A percentile compares a stretch with the other conserved stretches of the same genome.
phyloP scores from a whole-genome alignment of 2,888 invertebrate species.

The Luperina nickerlii region DNA sequence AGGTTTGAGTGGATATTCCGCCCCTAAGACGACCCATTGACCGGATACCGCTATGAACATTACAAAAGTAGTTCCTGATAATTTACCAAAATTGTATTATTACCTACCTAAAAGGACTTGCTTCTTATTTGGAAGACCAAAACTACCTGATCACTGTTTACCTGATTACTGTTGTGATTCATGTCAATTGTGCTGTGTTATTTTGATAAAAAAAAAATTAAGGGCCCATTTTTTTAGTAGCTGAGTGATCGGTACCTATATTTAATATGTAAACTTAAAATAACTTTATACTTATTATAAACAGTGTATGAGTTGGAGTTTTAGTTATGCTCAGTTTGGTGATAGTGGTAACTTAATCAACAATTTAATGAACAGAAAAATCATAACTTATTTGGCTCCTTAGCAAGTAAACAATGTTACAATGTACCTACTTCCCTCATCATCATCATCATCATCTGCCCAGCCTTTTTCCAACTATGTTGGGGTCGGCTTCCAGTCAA shows the following conservation, averaged over 20 bases:
- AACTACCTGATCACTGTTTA: not conserved
- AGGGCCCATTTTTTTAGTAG: not conserved
- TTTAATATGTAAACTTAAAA: not conserved
- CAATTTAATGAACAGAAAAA: not conserved
- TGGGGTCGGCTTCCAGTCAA: too few relatives aligned
- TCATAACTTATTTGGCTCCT: not conserved
- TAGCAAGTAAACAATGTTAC: not conserved
- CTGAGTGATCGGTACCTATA: not conserved
- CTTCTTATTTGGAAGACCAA: not conserved
- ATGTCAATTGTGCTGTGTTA: not conserved
- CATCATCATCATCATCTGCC: not conserved
- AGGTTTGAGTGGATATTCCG: conserved; percentile 6
- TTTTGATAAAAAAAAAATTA: not conserved
- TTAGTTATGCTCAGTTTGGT: not conserved
- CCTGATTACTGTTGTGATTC: not conserved
- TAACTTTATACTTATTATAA: not conserved
- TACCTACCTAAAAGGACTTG: accelerated
- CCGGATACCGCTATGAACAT: not conserved
- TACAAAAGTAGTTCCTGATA: not conserved
- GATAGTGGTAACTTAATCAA: not conserved
- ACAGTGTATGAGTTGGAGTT: not conserved
- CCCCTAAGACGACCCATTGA: too few relatives aligned
- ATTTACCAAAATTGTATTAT: not conserved
- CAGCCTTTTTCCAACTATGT: too few relatives aligned
- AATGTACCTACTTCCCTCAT: not conserved